These are phyloP conservation scores for Hybognathus amarus DNA, from an alignment of 2,797 vertebrate genomes.

Conservation along the genomic window DNA sequence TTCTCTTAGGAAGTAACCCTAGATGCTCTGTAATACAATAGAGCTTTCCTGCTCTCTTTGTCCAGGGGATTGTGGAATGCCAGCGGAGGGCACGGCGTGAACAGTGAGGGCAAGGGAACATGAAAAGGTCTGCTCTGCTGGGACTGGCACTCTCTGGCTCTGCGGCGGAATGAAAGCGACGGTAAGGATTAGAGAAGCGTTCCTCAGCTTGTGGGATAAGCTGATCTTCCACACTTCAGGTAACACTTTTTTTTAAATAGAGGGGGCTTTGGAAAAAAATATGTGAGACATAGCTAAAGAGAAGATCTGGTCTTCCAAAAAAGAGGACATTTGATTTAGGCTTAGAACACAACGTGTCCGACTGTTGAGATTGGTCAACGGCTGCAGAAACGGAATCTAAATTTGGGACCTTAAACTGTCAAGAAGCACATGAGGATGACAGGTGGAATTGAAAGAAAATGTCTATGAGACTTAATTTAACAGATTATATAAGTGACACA, in stretches of 20 bases:
- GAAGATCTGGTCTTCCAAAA: slow-evolving; percentile 35
- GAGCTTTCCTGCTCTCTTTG: slow-evolving; percentile 52
- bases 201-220: slow-evolving; percentile 59
- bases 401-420: slow-evolving; percentile 21
- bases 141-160: slow-evolving; percentile 52
- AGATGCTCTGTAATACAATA: slow-evolving; percentile 49
- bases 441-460: slow-evolving; percentile 34
- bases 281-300: slow-evolving; percentile 46
- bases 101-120: slow-evolving; percentile 47
- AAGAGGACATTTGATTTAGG: slow-evolving; percentile 48
- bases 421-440: slow-evolving; percentile 27
- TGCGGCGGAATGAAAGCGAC: slow-evolving; percentile 37
- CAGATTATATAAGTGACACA: slow-evolving; percentile 46
- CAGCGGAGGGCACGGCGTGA: slow-evolving; percentile 37
- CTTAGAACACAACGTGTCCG: slow-evolving; percentile 31
- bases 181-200: slow-evolving; percentile 62
- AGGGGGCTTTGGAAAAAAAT: slow-evolving; percentile 43
- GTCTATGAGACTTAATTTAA: slow-evolving; percentile 46
- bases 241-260: slow-evolving; percentile 53
- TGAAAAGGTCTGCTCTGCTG: slow-evolving; percentile 57
- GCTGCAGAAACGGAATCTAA: slow-evolving; percentile 44
- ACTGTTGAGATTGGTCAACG: slow-evolving; percentile 26
- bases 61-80: slow-evolving; percentile 55
- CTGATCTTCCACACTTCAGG: slow-evolving; percentile 60
- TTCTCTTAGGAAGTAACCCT: slow-evolving; percentile 53